phyloP scores from a whole-genome alignment of 2,888 invertebrate species.

The Thumatha senex region DNA sequence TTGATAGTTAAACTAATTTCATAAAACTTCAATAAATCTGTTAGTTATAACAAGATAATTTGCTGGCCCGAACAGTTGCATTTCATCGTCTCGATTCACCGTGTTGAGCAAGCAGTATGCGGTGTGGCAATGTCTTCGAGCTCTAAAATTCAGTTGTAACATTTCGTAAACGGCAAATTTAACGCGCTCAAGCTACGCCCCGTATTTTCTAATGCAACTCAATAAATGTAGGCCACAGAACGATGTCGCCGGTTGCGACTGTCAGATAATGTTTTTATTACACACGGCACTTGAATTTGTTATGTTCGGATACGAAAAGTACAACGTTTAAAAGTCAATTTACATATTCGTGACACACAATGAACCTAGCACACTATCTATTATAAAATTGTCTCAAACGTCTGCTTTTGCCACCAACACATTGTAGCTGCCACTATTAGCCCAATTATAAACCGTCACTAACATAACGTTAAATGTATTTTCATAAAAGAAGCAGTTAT shows the following conservation, averaged over 20 bases:
- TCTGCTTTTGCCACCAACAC: conserved; percentile 14
- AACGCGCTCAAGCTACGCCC: conserved; percentile 74
- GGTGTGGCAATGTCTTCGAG: conserved; percentile 69
- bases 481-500: conserved; percentile 21
- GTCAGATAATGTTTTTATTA: conserved; percentile 38
- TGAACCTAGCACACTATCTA: not conserved
- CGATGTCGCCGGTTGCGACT: conserved; percentile 49
- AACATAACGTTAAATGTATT: conserved; percentile 2
- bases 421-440: conserved; percentile 24
- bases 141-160: conserved; percentile 79
- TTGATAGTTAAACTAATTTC: too few species aligned
- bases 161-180: conserved; percentile 81
- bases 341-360: not conserved
- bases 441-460: conserved; percentile 16
- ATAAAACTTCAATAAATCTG: too few species aligned
- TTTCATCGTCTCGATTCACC: conserved; percentile 62
- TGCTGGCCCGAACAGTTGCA: conserved; percentile 41
- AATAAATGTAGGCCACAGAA: conserved; percentile 73
- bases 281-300: conserved; percentile 29
- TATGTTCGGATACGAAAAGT: conserved; percentile 3
- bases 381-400: not conserved
- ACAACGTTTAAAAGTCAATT: not conserved
- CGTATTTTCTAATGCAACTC: conserved; percentile 77
- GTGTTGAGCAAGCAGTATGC: conserved; percentile 68
- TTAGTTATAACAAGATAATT: conserved; percentile 27